Percentiles rank a stretch among this genome's conserved stretches.
phyloP scores from a whole-genome alignment of 2,113 vertebrate species.

The Larimichthys polyactis region DNA sequence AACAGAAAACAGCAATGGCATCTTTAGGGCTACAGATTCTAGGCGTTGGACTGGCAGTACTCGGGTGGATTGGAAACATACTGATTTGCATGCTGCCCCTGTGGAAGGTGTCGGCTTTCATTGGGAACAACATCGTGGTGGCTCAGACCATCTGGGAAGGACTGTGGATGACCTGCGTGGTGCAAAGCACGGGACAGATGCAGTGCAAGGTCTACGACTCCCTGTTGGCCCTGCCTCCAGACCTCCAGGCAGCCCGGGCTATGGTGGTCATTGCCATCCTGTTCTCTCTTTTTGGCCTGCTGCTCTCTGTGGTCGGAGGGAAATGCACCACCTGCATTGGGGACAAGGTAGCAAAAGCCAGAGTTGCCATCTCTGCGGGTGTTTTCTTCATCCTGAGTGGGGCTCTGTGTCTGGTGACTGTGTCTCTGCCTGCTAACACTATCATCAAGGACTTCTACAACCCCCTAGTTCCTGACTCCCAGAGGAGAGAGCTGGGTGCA shows the following conservation, averaged over 20 bases:
- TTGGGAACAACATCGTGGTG: conserved; percentile 92
- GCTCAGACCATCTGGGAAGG: conserved; percentile 91
- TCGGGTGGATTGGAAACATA: conserved; percentile 91
- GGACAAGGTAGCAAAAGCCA: conserved; percentile 88
- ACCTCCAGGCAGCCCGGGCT: conserved; percentile 91
- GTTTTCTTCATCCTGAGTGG: conserved; percentile 89
- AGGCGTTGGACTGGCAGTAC: conserved; percentile 84
- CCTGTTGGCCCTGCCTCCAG: conserved; percentile 87
- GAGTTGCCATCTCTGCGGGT: conserved; percentile 89
- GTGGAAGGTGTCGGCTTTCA: conserved; percentile 92
- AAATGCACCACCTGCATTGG: conserved; percentile 93
- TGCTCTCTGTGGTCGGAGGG: conserved; percentile 91
- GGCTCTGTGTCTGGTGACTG: conserved; percentile 88
- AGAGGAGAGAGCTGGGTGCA: conserved; percentile 90
- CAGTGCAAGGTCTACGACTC: conserved; percentile 91
- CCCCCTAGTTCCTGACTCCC: conserved; percentile 82
- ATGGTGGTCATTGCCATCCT: conserved; percentile 90
- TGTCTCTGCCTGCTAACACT: conserved; percentile 91
- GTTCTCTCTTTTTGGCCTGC: conserved; percentile 86
- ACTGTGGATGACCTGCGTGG: conserved; percentile 92
- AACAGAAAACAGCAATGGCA: conserved; percentile 67
- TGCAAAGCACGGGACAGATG: conserved; percentile 92
- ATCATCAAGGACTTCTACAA: conserved; percentile 93
- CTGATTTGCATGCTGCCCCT: conserved; percentile 89
- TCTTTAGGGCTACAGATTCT: conserved; percentile 92